Base-by-base conservation (phyloP, 2,113 vertebrate species). In the Aythya baeri region DNA sequence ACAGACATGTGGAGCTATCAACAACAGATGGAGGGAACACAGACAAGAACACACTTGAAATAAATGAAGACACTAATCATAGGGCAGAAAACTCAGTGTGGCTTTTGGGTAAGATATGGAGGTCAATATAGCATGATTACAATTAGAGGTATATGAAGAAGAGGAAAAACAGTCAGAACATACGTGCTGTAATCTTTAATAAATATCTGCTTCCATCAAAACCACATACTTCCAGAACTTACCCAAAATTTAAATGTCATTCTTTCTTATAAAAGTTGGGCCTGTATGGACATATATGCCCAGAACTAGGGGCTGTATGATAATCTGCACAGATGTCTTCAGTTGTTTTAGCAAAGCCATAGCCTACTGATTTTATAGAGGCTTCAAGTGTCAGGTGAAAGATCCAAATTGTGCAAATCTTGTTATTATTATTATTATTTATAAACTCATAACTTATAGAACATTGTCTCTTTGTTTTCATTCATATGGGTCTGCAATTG, bases 281-380 rank as follows among this genome's bases (percentile, higher is more conserved):
- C 6, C 16, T 5, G 4, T 59, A 31, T 44, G 34, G 25, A 12
- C 36, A 22, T 18, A 14, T 17, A 34, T 31, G 6, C 6, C 7
- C 26, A 25, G 4, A 16, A 54, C 3, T 41, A 62, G 31, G 6
- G 21, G 2, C 6, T 8, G 0, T 16, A 15, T 71, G 27, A 66
- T 34, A 83, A 79, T 32, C 11, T 5, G 23, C 21, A 80, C 73
- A 77, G 11, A 5, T 83, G 8, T 58, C 7, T 88, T 76, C n/a
- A 44, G 11, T 0, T 13, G 0, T 67, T 88, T 73, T 31, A 74
- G 46, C 41, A 15, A 59, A 88, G 9, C 2, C 16, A 8, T 9
- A 68, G 27, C 13, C 8, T 73, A 50, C 68, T 26, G 36, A 62
- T 52, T 80, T 90, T 81, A 14, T 8, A 77, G 27, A 74, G 22